A percentile compares a stretch with the other conserved stretches of the same genome.
phyloP scores from a whole-genome alignment of 1,140 invertebrate genomes.

The Vanessa tameamea region DNA sequence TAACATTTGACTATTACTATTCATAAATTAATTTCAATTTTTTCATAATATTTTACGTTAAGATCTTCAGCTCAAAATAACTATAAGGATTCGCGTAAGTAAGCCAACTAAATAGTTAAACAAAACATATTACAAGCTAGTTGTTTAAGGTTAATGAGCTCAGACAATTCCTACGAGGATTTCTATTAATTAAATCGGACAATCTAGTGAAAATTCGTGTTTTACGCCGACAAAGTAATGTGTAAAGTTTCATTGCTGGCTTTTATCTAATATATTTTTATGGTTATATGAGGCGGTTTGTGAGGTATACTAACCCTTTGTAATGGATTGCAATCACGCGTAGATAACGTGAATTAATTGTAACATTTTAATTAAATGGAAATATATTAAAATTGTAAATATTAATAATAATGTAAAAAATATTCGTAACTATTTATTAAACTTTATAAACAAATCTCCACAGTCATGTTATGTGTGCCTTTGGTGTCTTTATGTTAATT shows the following conservation, averaged over 20 bases:
- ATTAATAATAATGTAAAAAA: neutral
- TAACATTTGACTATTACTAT: no score
- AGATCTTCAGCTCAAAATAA: conserved; percentile 23
- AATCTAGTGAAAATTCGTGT: conserved; percentile 64
- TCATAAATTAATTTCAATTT: neutral
- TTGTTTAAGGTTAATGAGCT: conserved; percentile 49
- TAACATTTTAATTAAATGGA: neutral
- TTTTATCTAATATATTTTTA: conserved; percentile 79
- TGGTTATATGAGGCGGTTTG: conserved; percentile 73
- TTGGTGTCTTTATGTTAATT: no score
- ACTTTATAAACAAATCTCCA: no score
- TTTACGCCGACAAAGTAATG: conserved; percentile 63
- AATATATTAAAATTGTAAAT: neutral
- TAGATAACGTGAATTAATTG: neutral
- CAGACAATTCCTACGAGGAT: conserved; percentile 53
- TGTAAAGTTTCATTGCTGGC: conserved; percentile 71
- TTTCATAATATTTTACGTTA: conserved; percentile 18
- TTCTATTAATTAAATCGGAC: conserved; percentile 72
- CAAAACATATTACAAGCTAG: conserved; percentile 28
- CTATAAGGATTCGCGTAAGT: conserved; percentile 37
- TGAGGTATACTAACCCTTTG: conserved; percentile 60
- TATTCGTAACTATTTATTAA: no score
- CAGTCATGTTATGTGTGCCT: no score
- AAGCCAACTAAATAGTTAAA: conserved; percentile 17
- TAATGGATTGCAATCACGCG: conserved; percentile 49